phyloP scores from a whole-genome alignment of 2,113 vertebrate genomes.

The Catagonus wagneri region DNA sequence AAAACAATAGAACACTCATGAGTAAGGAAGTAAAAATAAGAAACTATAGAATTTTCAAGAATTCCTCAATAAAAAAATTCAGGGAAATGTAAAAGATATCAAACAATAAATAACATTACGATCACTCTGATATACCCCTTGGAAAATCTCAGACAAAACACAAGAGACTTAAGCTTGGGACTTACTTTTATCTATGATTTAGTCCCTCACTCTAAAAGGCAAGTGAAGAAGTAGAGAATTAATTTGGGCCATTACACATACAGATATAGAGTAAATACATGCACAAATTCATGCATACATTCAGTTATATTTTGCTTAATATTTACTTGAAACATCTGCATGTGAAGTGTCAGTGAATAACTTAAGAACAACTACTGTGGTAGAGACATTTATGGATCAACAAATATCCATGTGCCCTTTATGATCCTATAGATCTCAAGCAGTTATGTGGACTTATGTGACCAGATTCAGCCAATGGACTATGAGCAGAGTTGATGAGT shows the following conservation, averaged over 20 bases:
- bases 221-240: neutral
- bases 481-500: neutral
- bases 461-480: neutral
- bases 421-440: neutral
- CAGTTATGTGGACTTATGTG: neutral
- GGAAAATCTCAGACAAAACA: constrained; percentile 12
- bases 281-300: neutral
- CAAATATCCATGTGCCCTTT: neutral
- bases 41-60: constrained; percentile 6
- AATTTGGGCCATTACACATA: neutral
- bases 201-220: neutral
- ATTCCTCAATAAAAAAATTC: neutral
- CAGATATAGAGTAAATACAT: neutral
- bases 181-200: neutral
- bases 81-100: neutral
- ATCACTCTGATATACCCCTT: neutral
- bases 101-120: neutral
- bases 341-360: constrained; percentile 34
- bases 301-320: neutral
- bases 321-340: constrained; percentile 12
- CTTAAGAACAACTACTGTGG: neutral
- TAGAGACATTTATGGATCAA: neutral
- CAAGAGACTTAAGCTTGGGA: neutral
- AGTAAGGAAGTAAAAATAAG: neutral
- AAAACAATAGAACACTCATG: neutral